phyloP scores from a whole-genome alignment of 2,113 vertebrate genomes.

The Spheniscus mendiculus region DNA sequence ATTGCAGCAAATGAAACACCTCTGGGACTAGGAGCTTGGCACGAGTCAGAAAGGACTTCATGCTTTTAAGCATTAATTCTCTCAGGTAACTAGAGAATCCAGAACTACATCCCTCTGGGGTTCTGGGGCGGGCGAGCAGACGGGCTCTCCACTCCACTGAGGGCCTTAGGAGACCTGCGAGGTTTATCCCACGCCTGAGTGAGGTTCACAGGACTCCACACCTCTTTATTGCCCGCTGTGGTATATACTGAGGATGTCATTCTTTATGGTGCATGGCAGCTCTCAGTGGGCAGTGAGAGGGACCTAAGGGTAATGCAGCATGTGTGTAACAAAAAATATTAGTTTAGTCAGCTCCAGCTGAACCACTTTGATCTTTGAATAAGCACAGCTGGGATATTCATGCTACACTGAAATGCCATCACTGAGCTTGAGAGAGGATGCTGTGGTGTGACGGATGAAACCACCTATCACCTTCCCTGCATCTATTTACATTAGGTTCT shows the following conservation, averaged over 20 bases:
- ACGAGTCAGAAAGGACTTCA: neutral
- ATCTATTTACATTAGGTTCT: neutral
- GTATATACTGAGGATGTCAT: fast-evolving
- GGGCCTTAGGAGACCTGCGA: fast-evolving
- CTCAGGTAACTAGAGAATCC: neutral
- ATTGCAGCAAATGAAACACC: neutral
- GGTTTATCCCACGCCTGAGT: neutral
- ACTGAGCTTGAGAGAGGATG: neutral
- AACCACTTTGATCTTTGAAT: neutral
- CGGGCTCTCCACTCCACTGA: neutral
- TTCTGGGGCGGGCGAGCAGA: neutral
- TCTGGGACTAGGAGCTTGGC: neutral
- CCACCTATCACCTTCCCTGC: neutral
- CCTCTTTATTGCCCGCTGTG: neutral
- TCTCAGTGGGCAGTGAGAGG: neutral
- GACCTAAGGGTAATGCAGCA: neutral
- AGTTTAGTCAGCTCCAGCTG: neutral
- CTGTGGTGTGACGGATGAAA: neutral
- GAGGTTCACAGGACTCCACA: too few species aligned
- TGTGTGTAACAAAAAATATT: fast-evolving
- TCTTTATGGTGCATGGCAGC: fast-evolving
- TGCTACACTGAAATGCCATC: neutral
- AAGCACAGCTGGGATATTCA: neutral
- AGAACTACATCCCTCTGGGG: neutral
- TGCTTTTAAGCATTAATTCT: too few species aligned